These are phyloP conservation scores for Spea hammondii DNA, from an alignment of 2,797 vertebrate species.

Conservation along the genomic window DNA sequence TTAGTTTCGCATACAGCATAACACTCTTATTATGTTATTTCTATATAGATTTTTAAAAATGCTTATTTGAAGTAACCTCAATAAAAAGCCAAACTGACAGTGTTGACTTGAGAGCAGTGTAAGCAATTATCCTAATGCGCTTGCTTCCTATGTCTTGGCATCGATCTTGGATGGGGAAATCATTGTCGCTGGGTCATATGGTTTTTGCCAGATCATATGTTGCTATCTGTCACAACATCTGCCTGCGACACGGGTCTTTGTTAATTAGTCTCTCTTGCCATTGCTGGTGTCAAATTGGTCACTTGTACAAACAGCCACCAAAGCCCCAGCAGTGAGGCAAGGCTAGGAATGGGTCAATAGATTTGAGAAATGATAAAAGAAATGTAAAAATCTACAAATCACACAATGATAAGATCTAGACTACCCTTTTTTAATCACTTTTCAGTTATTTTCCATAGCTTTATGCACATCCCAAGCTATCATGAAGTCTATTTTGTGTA, in stretches of 20 bases:
- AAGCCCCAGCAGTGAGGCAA: neutral
- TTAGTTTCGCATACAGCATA: no score
- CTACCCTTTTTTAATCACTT: no score
- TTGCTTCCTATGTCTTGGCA: constrained; percentile 3
- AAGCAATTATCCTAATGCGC: constrained; percentile 6
- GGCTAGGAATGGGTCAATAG: neutral
- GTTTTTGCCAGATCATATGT: neutral
- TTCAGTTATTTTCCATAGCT: no score
- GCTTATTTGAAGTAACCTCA: neutral
- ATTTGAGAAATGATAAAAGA: neutral
- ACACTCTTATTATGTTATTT: no score
- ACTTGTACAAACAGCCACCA: neutral
- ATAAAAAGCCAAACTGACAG: neutral
- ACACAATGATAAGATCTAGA: no score
- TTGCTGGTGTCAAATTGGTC: neutral
- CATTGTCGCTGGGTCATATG: neutral
- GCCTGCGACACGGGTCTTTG: constrained; percentile 6
- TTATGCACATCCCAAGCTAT: no score
- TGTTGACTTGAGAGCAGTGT: neutral
- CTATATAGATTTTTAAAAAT: neutral
- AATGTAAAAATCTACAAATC: no score
- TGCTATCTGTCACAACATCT: constrained; percentile 13
- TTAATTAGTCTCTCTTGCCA: neutral
- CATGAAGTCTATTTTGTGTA: no score
- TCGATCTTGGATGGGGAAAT: neutral